phyloP scores from a whole-genome alignment of 2,113 vertebrate species.

The Apteryx mantelli region DNA sequence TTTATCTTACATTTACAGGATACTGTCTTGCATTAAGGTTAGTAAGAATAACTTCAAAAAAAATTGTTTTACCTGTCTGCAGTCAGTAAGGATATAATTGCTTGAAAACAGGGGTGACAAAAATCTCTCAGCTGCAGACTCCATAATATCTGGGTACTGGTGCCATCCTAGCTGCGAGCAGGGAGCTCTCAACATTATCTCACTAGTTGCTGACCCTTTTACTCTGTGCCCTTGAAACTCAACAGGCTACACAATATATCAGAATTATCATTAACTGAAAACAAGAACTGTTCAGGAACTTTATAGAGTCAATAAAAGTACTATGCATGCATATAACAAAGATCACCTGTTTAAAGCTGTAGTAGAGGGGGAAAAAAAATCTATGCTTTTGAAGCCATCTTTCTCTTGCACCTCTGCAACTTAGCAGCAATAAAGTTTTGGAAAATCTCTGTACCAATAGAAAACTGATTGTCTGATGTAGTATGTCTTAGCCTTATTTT shows the following conservation, averaged over 20 bases:
- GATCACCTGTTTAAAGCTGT: background rate
- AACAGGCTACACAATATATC: conserved; percentile 67
- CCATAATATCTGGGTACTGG: background rate
- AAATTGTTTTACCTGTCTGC: conserved; percentile 69
- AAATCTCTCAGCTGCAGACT: background rate
- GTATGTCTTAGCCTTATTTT: background rate
- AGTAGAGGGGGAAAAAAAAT: background rate
- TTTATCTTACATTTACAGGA: background rate
- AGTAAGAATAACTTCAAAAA: background rate
- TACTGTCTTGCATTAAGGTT: background rate
- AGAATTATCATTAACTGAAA: background rate
- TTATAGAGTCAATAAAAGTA: background rate
- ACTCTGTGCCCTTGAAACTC: conserved; percentile 77
- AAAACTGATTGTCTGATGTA: background rate
- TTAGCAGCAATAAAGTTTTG: background rate
- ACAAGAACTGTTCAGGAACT: background rate
- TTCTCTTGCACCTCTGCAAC: background rate
- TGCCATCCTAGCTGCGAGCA: conserved; percentile 15
- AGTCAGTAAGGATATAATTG: conserved; percentile 1
- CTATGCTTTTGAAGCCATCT: background rate
- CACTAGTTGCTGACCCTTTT: conserved; percentile 77
- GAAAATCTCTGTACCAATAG: background rate
- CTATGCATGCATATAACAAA: background rate
- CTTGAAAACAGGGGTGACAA: conserved; percentile 12
- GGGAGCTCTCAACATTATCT: conserved; percentile 60